phyloP scores from a whole-genome alignment of 2,113 vertebrate genomes.

The Periophthalmodon schlosseri region DNA sequence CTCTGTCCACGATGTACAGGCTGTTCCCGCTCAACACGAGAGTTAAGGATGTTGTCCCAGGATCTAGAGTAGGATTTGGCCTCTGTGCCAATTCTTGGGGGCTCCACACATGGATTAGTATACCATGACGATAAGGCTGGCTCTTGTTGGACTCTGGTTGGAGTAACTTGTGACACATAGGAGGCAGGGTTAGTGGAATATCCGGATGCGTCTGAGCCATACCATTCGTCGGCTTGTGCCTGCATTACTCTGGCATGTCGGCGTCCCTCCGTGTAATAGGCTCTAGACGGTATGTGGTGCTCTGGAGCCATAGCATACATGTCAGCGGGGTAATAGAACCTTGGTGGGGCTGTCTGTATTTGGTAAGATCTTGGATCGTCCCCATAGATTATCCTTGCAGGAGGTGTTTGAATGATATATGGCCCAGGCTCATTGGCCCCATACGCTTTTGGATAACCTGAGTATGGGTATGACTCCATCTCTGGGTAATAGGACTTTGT shows the following conservation, averaged over 20 bases:
- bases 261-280: slow-evolving; percentile 77
- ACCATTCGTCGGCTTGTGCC: slow-evolving; percentile 85
- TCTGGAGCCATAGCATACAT: slow-evolving; percentile 84
- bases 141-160: slow-evolving; percentile 75
- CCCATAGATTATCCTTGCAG: slow-evolving; percentile 73
- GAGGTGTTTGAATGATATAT: slow-evolving; percentile 85
- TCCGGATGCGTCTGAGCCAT: slow-evolving; percentile 79
- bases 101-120: slow-evolving; percentile 79
- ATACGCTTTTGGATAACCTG: slow-evolving; percentile 73
- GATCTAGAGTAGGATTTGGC: slow-evolving; percentile 90
- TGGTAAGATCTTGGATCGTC: slow-evolving; percentile 83
- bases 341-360: slow-evolving; percentile 77
- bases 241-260: slow-evolving; percentile 79
- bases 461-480: slow-evolving; percentile 68
- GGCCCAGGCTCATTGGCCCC: slow-evolving; percentile 74
- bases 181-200: slow-evolving; percentile 78
- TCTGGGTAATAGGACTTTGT: slow-evolving; percentile 72
- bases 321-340: slow-evolving; percentile 82
- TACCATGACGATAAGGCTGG: slow-evolving; percentile 83
- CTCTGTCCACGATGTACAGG: slow-evolving; percentile 85
- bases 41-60: slow-evolving; percentile 95
- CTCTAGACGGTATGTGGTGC: slow-evolving; percentile 80
- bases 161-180: slow-evolving; percentile 74
- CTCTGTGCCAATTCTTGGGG: slow-evolving; percentile 80
- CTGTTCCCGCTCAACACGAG: slow-evolving; percentile 81